Evolutionary conservation across 1,140 invertebrate genomes (phyloP).

Genomic region (Proales similis): DNA sequence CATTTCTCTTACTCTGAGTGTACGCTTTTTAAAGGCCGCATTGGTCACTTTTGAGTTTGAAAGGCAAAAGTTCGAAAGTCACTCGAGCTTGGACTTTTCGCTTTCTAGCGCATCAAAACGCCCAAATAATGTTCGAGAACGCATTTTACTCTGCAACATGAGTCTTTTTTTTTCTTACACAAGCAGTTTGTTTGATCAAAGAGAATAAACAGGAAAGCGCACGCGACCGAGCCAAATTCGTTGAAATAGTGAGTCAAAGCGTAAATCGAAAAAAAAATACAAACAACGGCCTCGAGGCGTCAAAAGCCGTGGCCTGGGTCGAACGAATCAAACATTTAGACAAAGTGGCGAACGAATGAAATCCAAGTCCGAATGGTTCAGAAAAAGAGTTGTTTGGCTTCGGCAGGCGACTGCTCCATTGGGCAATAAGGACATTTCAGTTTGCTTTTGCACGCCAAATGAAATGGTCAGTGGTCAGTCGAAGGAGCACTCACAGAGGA

Average conservation of each 20-base stretch:
- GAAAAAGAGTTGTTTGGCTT: slow-evolving; percentile 36
- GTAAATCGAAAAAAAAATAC: background rate
- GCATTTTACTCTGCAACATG: too few species aligned
- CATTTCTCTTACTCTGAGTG: too few species aligned
- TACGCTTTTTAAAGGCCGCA: too few species aligned
- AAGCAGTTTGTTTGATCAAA: too few species aligned
- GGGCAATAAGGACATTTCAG: slow-evolving; percentile 38
- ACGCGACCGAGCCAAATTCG: background rate
- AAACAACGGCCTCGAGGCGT: slow-evolving; percentile 3
- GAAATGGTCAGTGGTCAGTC: background rate
- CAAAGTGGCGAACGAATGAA: background rate
- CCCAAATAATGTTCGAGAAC: too few species aligned
- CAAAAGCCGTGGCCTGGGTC: too few species aligned
- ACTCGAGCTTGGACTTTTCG: too few species aligned
- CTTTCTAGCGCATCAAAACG: too few species aligned
- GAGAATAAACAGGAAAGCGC: slow-evolving; percentile 6
- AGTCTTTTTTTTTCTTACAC: too few species aligned
- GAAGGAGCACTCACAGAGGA: background rate
- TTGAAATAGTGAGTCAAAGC: background rate
- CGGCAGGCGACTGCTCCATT: slow-evolving; percentile 7
- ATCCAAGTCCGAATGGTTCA: background rate
- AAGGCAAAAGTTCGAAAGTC: too few species aligned
- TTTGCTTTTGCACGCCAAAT: background rate
- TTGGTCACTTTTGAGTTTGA: too few species aligned
- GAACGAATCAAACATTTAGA: background rate